Base-by-base conservation (phyloP, 37 sponge, comb jelly and placozoan species). In the Oopsacas minuta region DNA sequence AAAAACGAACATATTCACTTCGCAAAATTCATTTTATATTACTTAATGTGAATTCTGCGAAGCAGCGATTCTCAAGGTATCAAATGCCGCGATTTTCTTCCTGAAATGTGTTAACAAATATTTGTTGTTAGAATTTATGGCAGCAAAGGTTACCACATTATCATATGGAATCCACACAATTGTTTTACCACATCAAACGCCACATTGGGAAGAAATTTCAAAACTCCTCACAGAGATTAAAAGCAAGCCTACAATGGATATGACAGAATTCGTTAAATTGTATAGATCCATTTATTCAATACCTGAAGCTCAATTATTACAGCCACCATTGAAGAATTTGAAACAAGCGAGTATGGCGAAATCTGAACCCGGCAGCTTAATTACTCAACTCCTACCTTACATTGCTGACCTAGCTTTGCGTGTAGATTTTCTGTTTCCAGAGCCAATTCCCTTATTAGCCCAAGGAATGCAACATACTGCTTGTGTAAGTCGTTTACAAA, bases 401-500 rank as follows among this genome's bases (percentile, higher is more conserved):
- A 61, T 61, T 61, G 75, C 75, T 20, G 75, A 61, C 1, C 30
- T 61, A 12, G 75, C 75, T 10, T 34, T 61, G 28, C 75, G 75
- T n/a, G 30, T 61, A 7, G 75, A 61, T 34, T 34, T 32, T 5
- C 30, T 61, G 28, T 61, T 61, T n/a, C 75, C 75, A 20, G 75
- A n/a, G 28, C 20, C 75, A 12, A 61, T 61, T 32, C 75, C 75
- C 20, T n/a, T 61, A 12, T 61, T 61, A 61, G 20, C 22, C 20
- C 75, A 61, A 61, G 75, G 75, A 25, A n/a, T 3, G 17, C 28
- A 25, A 3, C 75, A 34, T 32, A 61, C 75, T 61, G 75, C 28
- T 12, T 20, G 28, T 25, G 75, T 88, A 81, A 86, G 83, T 35
- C 86, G 91, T 0, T 37, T 39, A 22, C 91, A 90, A 34, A 86